Evolutionary conservation across 2,113 vertebrate genomes (phyloP).

Genomic region (Microcebus murinus): DNA sequence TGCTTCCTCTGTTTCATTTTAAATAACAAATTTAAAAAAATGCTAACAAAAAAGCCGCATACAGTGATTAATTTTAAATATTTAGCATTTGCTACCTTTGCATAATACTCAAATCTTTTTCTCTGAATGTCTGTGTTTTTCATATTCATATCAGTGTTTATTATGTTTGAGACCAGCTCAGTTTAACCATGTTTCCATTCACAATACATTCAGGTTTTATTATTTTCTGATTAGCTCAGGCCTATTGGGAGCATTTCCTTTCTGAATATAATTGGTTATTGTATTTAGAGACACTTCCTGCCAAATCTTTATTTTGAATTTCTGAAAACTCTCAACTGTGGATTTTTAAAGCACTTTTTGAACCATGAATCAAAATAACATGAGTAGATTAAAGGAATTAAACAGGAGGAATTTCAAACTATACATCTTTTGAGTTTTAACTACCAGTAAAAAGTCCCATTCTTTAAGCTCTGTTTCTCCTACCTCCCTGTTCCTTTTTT

Average conservation of each 20-base stretch:
- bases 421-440: constrained; percentile 2
- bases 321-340: constrained; percentile 44
- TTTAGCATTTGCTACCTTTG: constrained; percentile 33
- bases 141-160: not conserved
- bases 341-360: constrained; percentile 39
- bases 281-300: constrained; percentile 80
- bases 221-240: constrained; percentile 74
- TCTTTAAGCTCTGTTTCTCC: not conserved
- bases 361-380: not conserved
- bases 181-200: constrained; percentile 60
- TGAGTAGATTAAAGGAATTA: not conserved
- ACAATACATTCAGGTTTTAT: constrained; percentile 46
- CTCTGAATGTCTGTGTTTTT: not conserved
- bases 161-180: constrained; percentile 48
- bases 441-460: constrained; percentile 15
- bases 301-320: constrained; percentile 64
- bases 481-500: not conserved
- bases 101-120: not conserved
- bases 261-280: constrained; percentile 79
- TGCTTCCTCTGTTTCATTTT: constrained; percentile 36
- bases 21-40: not conserved
- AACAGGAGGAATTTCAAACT: not conserved
- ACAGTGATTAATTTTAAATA: constrained; percentile 23
- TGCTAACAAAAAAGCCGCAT: not conserved
- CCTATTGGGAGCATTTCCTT: constrained; percentile 76